phyloP scores from a whole-genome alignment of 2,113 vertebrate species.

The Eidolon helvum region DNA sequence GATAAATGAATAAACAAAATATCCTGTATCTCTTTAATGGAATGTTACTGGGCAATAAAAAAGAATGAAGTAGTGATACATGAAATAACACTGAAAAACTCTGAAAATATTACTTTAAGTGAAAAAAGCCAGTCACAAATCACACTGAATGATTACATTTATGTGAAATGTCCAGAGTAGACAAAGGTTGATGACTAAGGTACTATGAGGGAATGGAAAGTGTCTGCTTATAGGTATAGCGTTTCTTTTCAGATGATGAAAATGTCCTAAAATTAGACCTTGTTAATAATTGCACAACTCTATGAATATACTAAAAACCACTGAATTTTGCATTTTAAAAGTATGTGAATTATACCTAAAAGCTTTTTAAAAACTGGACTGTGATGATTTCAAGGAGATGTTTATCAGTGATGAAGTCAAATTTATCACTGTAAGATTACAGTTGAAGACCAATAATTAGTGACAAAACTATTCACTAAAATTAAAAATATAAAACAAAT shows the following conservation, averaged over 20 bases:
- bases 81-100: background rate
- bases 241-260: background rate
- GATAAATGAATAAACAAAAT: background rate
- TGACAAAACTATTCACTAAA: background rate
- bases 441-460: background rate
- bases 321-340: background rate
- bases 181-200: background rate
- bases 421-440: background rate
- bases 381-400: background rate
- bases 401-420: background rate
- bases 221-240: background rate
- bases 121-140: background rate
- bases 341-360: background rate
- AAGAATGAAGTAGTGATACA: background rate
- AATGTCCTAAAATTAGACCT: background rate
- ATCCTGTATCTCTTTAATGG: background rate
- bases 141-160: background rate
- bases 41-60: background rate
- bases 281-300: background rate
- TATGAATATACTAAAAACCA: background rate
- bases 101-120: background rate
- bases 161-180: background rate
- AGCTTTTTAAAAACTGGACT: background rate
- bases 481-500: background rate
- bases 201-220: background rate